Base-by-base conservation (phyloP, 2,113 vertebrate genomes). In the Pandion haliaetus region DNA sequence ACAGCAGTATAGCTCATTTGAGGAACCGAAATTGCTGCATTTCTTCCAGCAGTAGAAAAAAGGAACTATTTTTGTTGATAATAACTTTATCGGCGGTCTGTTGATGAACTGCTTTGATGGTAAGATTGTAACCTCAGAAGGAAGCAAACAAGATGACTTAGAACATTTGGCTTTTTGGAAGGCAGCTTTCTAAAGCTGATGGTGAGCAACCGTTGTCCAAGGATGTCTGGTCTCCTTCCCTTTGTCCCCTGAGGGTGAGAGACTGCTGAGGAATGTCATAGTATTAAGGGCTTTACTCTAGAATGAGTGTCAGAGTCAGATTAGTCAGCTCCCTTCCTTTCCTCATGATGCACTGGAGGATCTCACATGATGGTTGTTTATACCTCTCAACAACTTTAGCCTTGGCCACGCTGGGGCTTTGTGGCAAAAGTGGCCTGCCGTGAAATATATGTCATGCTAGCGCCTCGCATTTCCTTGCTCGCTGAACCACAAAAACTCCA, bases 261-360 rank as follows among this genome's bases (percentile, higher is more conserved):
- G 50, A 44, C 32, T 70, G 14, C 66, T 90, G 69, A 87, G 66
- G 78, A 87, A 93, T 93, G 86, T 71, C 19, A 32, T 57, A 50
- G 34, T 58, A 18, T 70, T 67, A 79, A 86, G 65, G 57, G 19
- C 47, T 89, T 81, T 84, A 73, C 17, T 10, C 54, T 91, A 86
- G 90, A 73, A 81, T 0, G 3, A 82, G 28, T 80, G 66, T 85
- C 72, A 69, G 45, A 72, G 19, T 32, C 50, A 57, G 57, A 76
- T 95, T 95, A 94, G 55, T 95, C 94, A 95, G 73, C 36, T 87
- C 81, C 54, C 26, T 59, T 94, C 72, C 65, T 93, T 87, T 69
- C 83, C 93, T 93, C 54, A 42, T 66, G 91, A 87, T 62, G 72
- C 59, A 36, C 47, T 1, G 0, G 49, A 82, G 72, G 80, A 63